Base-by-base conservation (phyloP, 2,888 invertebrate genomes). In the Drosophila pseudotalamancana region DNA sequence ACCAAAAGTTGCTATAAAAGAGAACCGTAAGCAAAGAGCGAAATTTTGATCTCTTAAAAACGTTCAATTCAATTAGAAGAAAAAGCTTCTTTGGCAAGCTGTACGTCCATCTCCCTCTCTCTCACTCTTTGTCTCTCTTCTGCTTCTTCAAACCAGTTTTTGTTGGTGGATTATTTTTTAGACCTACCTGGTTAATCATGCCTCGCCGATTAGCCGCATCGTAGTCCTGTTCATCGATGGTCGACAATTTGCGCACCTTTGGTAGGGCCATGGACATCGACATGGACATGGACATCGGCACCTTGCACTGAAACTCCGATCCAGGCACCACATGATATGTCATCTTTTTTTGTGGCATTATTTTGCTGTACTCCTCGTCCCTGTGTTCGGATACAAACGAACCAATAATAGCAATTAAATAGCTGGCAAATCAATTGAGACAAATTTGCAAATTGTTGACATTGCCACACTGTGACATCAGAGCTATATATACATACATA, bases 291-390 rank as follows among this genome's bases (percentile, higher is more conserved):
- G 80, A 65, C 34, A 57, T 67, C 8, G 71, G 65, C 60, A 80
- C 21, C 21, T 72, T 82, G 74, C 75, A 77, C 53, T 69, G 85
- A 14, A 77, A 87, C 54, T 90, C 88, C 2, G 84, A 51, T 1
- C 81, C 68, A 6, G 89, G 78, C 23, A 89, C 85, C 55, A 90
- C 82, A 56, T 88, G 79, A 55, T 90, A 90, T 29, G 82, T 67
- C 19, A 73, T 63, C 49, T 80, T 81, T n/a, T n/a, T n/a, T 19
- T 86, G 67, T 27, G 88, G 81, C 56, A 87, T 81, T 57, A 90
- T 87, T 66, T 88, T 89, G 27, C 78, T 80, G 46, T 90, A 87
- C 39, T 90, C 90, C 37, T 91, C 90, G 37, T 86, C 84, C 56
- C 90, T 90, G 71, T 3, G 21, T 16, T 3, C 19, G 12, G 40